These are phyloP conservation scores for Pimephales promelas DNA, from an alignment of 2,113 vertebrate species.

Conservation along the genomic window DNA sequence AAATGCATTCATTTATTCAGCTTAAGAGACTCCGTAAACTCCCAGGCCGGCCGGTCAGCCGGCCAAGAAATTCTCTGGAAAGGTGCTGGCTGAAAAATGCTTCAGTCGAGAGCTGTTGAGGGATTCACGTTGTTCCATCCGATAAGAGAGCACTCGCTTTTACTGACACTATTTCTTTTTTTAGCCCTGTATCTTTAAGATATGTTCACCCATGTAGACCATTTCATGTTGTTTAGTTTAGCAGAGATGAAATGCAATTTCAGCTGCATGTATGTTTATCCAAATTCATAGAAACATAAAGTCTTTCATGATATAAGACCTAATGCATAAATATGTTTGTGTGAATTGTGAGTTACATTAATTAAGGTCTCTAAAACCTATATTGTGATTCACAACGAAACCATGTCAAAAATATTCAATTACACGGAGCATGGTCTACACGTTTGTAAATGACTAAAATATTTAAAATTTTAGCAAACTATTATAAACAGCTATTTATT, in stretches of 20 bases:
- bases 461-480: neutral
- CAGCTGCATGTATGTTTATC: constrained; percentile 60
- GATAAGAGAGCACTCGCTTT: constrained; percentile 28
- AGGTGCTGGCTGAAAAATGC: constrained; percentile 39
- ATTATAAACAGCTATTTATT: neutral
- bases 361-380: constrained; percentile 22
- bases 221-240: constrained; percentile 55
- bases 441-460: too few relatives aligned
- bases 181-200: neutral
- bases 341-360: constrained; percentile 55
- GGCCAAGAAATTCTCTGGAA: constrained; percentile 35
- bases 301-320: neutral
- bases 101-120: constrained; percentile 15
- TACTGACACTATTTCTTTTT: neutral
- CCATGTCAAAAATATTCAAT: constrained; percentile 67
- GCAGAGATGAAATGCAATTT: constrained; percentile 25
- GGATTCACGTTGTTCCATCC: neutral
- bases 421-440: constrained; percentile 27
- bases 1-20: constrained; percentile 47
- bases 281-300: constrained; percentile 41
- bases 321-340: constrained; percentile 15
- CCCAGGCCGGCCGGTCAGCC: neutral
- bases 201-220: neutral
- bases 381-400: constrained; percentile 41
- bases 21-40: constrained; percentile 22